Base-by-base conservation (phyloP, 2,888 invertebrate genomes). In the Halocaridina rubra region DNA sequence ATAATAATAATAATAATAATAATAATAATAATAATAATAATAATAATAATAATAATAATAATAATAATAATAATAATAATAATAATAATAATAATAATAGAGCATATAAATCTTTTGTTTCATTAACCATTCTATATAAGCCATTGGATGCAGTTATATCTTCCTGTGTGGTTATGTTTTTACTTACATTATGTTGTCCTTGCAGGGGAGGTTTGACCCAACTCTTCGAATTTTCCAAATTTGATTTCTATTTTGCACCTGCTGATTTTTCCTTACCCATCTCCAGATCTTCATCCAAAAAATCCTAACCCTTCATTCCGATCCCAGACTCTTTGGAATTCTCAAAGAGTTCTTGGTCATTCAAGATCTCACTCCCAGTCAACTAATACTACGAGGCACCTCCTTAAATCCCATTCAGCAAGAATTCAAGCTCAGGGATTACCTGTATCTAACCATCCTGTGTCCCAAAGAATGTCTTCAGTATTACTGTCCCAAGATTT, bases 201-300 rank as follows among this genome's bases (percentile, higher is more conserved):
- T 82, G 33, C 82, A 82, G 82, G 39, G 72, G 39, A 33, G 77
- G 39, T 57, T 61, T 59, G 69, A 77, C 46, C 71, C 57, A 82
- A 77, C 61, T 61, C 59, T 82, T 82, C 77, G 82, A 77, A 59
- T 77, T 82, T 72, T 71, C 76, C 72, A 33, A 69, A 57, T 76
- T 69, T 77, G 77, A 80, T 72, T 80, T 80, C 46, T 71, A 72
- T 59, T 53, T 72, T 72, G 24, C 80, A 72, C 59, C 72, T 24
- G 71, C 82, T 72, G 39, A 61, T 76, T 77, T 71, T 16, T 77
- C 82, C 77, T 81, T 76, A 29, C 69, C 77, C 57, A 77, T 77
- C 82, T 53, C 82, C 39, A 59, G 77, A 7, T 2, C 53, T 19
- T 53, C 53, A n/a, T 19, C 53, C 5, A n/a, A 16, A n/a, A 4